Evolutionary conservation across 2,888 invertebrate genomes (phyloP).

Genomic region (Cremastinae sp.): DNA sequence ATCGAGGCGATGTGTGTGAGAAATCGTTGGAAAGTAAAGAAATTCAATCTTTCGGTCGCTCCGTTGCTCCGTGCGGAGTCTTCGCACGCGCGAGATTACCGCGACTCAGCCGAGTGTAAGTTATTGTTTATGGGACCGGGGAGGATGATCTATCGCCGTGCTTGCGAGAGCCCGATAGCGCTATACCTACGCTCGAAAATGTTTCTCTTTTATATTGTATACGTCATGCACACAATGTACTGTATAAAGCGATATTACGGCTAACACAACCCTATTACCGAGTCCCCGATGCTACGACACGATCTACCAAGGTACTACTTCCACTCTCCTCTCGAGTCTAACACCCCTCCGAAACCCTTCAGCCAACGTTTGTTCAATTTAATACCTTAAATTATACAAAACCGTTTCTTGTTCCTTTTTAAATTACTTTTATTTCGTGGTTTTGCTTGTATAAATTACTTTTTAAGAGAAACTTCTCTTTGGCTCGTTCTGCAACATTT

Average conservation of each 20-base stretch:
- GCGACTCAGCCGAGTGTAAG: constrained; percentile 72
- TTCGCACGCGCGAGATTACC: constrained; percentile 47
- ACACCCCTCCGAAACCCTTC: constrained; percentile 16
- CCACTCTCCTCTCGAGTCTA: constrained; percentile 35
- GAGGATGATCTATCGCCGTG: constrained; percentile 76
- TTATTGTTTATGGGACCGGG: constrained; percentile 77
- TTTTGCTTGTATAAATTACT: too few species aligned
- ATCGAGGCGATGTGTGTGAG: constrained; percentile 53
- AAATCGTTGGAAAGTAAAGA: constrained; percentile 62
- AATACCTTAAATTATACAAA: too few species aligned
- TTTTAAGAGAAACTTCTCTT: too few species aligned
- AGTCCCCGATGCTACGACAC: constrained; percentile 77
- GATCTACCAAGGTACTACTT: constrained; percentile 66
- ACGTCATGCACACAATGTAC: constrained; percentile 7
- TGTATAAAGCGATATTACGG: constrained; percentile 39
- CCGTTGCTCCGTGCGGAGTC: constrained; percentile 8
- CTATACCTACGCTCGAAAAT: constrained; percentile 47
- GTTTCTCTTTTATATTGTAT: constrained; percentile 19
- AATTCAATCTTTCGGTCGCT: constrained; percentile 3
- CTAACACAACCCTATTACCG: constrained; percentile 74
- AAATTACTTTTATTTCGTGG: not conserved
- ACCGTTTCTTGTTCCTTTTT: not conserved
- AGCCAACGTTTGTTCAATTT: too few species aligned
- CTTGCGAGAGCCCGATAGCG: constrained; percentile 75
- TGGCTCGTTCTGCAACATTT: too few species aligned